Percentiles rank a stretch among this genome's conserved stretches.
Conservation (phyloP, 2,888 invertebrate species). For the Pyrocoelia pectoralis region DNA sequence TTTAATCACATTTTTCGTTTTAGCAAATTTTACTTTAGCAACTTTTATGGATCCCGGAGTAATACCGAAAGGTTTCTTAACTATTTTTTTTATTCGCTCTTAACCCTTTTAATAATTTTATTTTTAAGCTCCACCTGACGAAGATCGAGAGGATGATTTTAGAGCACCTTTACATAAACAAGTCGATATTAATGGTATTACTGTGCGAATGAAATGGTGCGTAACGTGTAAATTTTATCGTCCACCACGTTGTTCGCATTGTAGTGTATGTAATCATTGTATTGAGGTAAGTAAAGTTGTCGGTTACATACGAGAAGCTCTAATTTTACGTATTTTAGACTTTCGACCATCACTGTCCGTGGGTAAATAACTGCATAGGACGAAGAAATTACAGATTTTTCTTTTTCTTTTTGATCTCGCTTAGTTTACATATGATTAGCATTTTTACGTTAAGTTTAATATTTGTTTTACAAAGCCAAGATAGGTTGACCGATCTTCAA, state of each 20-base stretch:
- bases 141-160: constrained; percentile 97
- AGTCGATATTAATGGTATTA: constrained; percentile 98
- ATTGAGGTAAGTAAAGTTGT: constrained; percentile 76
- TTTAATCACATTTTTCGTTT: constrained; percentile 94
- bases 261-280: constrained; percentile 98
- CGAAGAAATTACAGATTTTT: constrained; percentile 98
- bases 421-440: constrained; percentile 97
- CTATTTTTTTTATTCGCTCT: neutral
- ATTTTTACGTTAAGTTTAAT: constrained; percentile 94
- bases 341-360: constrained; percentile 99
- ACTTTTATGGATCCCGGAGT: constrained; percentile 99
- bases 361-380: constrained; percentile 98
- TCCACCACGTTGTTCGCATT: constrained; percentile 98
- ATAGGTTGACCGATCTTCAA: constrained; percentile 79
- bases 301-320: neutral
- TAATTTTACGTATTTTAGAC: constrained; percentile 73
- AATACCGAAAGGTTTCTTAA: constrained; percentile 90
- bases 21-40: constrained; percentile 98
- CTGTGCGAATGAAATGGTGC: constrained; percentile 99
- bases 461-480: constrained; percentile 88
- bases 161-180: constrained; percentile 95
- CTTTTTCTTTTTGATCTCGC: constrained; percentile 96
- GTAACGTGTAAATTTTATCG: constrained; percentile 99
- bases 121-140: constrained; percentile 87
- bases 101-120: neutral